Evolutionary conservation across 1,140 invertebrate genomes (phyloP).

Genomic region (Spodoptera litura): DNA sequence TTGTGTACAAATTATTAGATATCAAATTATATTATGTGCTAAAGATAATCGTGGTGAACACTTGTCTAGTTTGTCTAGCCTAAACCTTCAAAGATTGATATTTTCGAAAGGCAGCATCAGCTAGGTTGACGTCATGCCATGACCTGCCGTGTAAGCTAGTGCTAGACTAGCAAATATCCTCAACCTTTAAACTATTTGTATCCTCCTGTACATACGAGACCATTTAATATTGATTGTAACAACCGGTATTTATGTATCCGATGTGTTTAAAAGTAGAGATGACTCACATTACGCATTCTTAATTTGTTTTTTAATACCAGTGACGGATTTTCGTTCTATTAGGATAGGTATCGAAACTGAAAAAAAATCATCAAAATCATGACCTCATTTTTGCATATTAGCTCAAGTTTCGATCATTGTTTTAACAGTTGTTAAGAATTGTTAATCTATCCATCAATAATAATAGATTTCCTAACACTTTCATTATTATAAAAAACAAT

Average conservation of each 20-base stretch:
- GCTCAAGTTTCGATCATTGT: too few species aligned
- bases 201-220: slow-evolving; percentile 54
- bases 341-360: background rate
- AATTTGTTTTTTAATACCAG: slow-evolving; percentile 48
- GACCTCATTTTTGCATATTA: background rate
- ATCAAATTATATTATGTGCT: background rate
- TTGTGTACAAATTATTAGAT: background rate
- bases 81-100: slow-evolving; percentile 47
- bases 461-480: slow-evolving; percentile 18
- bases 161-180: slow-evolving; percentile 72
- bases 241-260: slow-evolving; percentile 60
- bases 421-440: too few species aligned
- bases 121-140: slow-evolving; percentile 65
- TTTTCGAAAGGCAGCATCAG: slow-evolving; percentile 63
- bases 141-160: slow-evolving; percentile 67
- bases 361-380: background rate
- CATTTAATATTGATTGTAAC: slow-evolving; percentile 50
- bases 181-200: slow-evolving; percentile 79
- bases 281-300: slow-evolving; percentile 64
- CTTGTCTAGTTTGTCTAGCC: slow-evolving; percentile 20
- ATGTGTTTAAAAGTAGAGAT: slow-evolving; percentile 66
- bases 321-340: slow-evolving; percentile 16
- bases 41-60: background rate
- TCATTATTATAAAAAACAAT: background rate
- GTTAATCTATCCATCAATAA: background rate